Conservation (phyloP, 1,140 invertebrate species). For the Acyrthosiphon pisum region DNA sequence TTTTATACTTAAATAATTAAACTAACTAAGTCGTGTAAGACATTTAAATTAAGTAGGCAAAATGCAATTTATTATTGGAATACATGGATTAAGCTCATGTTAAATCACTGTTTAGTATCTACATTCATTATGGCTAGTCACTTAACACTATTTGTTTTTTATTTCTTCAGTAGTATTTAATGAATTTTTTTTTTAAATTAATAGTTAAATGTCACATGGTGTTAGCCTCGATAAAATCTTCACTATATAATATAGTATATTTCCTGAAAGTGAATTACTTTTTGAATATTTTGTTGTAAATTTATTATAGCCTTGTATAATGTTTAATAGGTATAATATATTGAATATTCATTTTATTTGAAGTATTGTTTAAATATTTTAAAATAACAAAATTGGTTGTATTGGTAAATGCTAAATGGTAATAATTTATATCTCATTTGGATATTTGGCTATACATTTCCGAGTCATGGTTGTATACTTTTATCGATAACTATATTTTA, state of each 20-base stretch:
- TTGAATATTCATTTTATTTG: not conserved
- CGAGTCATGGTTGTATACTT: not conserved
- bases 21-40: not conserved
- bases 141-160: not conserved
- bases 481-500: not conserved
- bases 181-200: not conserved
- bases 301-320: not conserved
- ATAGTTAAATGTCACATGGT: not conserved
- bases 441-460: not conserved
- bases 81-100: not conserved
- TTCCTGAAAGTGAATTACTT: not conserved
- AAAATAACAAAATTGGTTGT: not conserved
- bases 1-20: not conserved
- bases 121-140: constrained; percentile 13
- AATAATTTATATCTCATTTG: not conserved
- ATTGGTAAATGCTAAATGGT: not conserved
- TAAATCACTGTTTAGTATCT: not conserved
- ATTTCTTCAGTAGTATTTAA: not conserved
- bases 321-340: not conserved
- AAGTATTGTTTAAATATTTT: not conserved
- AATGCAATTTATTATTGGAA: not conserved
- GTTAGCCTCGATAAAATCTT: not conserved
- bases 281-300: not conserved
- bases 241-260: no score
- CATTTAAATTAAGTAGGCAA: constrained; percentile 7